Conservation (phyloP, 2,113 vertebrate genomes). For the Gavia stellata region DNA sequence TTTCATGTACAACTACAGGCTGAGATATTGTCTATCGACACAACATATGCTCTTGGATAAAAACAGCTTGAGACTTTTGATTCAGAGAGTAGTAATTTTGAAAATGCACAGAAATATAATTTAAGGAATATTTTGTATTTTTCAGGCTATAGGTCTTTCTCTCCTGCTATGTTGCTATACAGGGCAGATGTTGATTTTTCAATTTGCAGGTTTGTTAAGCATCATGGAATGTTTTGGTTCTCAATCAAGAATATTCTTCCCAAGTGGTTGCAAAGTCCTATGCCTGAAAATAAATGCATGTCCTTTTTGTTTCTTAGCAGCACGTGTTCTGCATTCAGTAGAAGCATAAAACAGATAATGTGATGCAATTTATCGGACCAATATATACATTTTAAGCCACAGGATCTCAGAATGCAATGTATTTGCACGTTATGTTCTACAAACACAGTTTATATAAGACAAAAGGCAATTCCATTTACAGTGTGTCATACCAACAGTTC, state of each 20-base stretch:
- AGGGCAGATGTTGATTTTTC: slow-evolving; percentile 78
- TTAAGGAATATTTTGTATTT: slow-evolving; percentile 69
- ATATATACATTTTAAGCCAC: slow-evolving; percentile 22
- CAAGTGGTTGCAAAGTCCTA: slow-evolving; percentile 76
- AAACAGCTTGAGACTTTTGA: slow-evolving; percentile 71
- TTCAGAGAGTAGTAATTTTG: slow-evolving; percentile 69
- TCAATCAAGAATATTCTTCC: slow-evolving; percentile 84
- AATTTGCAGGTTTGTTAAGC: slow-evolving; percentile 85
- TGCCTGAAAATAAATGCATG: slow-evolving; percentile 72
- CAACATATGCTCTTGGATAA: slow-evolving; percentile 57
- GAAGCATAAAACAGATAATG: slow-evolving; percentile 28
- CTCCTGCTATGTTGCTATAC: slow-evolving; percentile 57
- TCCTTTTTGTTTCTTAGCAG: slow-evolving; percentile 72
- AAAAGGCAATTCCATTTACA: neutral
- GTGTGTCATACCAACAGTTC: neutral
- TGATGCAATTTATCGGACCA: slow-evolving; percentile 37
- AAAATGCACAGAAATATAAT: slow-evolving; percentile 70
- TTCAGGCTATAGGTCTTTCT: slow-evolving; percentile 67
- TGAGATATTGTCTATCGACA: slow-evolving; percentile 47
- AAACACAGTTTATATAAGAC: neutral
- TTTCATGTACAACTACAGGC: slow-evolving; percentile 4
- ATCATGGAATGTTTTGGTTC: slow-evolving; percentile 82
- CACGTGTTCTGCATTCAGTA: slow-evolving; percentile 41
- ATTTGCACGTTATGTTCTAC: neutral
- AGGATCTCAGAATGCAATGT: neutral